Conservation (phyloP, 2,888 invertebrate genomes). For the Zelleria hepariella region DNA sequence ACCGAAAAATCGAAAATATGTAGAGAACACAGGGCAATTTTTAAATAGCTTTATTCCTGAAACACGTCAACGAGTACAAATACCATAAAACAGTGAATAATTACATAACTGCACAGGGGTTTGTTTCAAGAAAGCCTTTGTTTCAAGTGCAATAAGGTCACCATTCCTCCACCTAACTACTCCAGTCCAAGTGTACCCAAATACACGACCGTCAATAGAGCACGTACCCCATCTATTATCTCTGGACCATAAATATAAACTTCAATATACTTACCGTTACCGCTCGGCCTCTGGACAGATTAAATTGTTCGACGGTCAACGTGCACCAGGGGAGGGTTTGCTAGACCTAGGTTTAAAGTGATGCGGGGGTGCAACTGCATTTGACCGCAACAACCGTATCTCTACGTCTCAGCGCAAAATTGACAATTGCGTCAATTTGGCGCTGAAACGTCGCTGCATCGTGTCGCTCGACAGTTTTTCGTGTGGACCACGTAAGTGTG, state of each 20-base stretch:
- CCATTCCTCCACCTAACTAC: background rate
- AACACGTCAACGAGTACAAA: too few species aligned
- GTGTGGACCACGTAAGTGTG: too few species aligned
- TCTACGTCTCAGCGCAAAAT: background rate
- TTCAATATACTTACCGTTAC: constrained; percentile 32
- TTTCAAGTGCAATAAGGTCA: background rate
- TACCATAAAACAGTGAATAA: background rate
- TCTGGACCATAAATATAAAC: constrained; percentile 26
- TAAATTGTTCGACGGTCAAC: constrained; percentile 16
- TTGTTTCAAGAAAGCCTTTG: background rate
- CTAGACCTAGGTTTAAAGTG: background rate
- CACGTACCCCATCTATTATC: background rate
- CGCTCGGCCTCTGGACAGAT: constrained; percentile 24
- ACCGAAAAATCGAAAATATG: too few species aligned
- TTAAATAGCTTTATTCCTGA: too few species aligned
- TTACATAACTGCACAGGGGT: background rate
- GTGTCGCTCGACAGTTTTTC: too few species aligned
- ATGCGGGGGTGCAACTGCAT: too few species aligned
- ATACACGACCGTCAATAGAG: background rate
- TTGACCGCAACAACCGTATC: background rate
- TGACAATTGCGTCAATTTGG: too few species aligned
- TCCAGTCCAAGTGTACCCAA: background rate
- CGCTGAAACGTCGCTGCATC: too few species aligned
- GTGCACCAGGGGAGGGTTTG: background rate
- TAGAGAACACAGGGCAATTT: too few species aligned